Conservation (phyloP, 2,888 invertebrate genomes). For the Andricus curvator region DNA sequence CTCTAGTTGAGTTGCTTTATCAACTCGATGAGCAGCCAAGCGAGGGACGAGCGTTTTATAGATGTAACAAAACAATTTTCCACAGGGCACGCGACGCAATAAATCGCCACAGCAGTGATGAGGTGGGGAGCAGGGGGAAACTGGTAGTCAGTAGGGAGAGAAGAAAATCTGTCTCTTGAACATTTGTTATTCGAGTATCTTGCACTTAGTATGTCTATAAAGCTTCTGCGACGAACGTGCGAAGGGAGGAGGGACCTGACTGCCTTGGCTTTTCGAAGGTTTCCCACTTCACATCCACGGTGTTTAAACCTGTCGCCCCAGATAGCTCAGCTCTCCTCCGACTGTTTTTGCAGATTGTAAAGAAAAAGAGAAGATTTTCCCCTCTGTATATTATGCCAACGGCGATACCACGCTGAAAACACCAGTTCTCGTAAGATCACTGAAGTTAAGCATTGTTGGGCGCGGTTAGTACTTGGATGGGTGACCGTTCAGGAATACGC, state of each 20-base stretch:
- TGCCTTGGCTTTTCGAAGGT: conserved; percentile 13
- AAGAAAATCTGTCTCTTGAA: conserved; percentile 59
- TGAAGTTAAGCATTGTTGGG: too few relatives aligned
- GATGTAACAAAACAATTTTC: conserved; percentile 66
- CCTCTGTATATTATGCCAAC: conserved; percentile 9
- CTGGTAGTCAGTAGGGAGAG: conserved; percentile 36
- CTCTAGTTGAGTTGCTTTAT: conserved; percentile 12
- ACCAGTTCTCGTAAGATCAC: too few relatives aligned
- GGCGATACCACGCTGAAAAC: too few relatives aligned
- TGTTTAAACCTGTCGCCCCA: conserved; percentile 39
- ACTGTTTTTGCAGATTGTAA: conserved; percentile 27
- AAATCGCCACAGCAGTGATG: conserved; percentile 58
- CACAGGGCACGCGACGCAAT: conserved; percentile 59
- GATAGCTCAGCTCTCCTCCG: conserved; percentile 28
- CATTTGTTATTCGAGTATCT: conserved; percentile 63
- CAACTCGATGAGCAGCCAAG: conserved; percentile 20
- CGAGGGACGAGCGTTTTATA: conserved; percentile 53
- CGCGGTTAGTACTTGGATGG: too few relatives aligned
- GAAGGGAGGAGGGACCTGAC: not conserved
- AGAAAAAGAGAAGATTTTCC: conserved; percentile 15
- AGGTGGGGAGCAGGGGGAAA: conserved; percentile 38
- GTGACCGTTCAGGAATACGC: too few relatives aligned
- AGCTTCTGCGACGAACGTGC: conserved; percentile 45
- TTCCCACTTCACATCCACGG: conserved; percentile 37
- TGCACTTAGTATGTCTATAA: conserved; percentile 61